These are phyloP conservation scores for Sericinus montela DNA, from an alignment of 2,888 invertebrate genomes.

Conservation along the genomic window DNA sequence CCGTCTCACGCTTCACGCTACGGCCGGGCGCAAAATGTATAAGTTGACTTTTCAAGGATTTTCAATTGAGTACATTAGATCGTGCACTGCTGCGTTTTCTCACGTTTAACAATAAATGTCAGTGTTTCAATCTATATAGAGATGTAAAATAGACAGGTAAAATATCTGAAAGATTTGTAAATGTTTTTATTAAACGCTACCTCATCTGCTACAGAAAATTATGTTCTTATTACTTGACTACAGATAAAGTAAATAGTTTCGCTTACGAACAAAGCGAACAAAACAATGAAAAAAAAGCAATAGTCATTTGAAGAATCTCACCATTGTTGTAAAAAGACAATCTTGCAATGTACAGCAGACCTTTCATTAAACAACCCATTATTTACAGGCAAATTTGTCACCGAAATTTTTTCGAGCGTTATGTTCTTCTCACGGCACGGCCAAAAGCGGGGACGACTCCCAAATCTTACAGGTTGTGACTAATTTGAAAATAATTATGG, in stretches of 20 bases:
- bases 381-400: slow-evolving; percentile 11
- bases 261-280: slow-evolving; percentile 7
- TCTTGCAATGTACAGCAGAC: background rate
- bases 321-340: slow-evolving; percentile 13
- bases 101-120: slow-evolving; percentile 22
- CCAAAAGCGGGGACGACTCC: slow-evolving; percentile 24
- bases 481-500: slow-evolving; percentile 72
- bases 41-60: slow-evolving; percentile 33
- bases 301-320: slow-evolving; percentile 17
- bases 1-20: slow-evolving; percentile 18
- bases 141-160: background rate
- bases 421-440: slow-evolving; percentile 26
- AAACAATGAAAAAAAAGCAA: slow-evolving; percentile 5
- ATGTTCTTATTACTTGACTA: background rate
- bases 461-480: slow-evolving; percentile 54
- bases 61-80: slow-evolving; percentile 15
- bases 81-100: slow-evolving; percentile 22
- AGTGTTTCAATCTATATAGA: slow-evolving; percentile 1
- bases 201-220: background rate
- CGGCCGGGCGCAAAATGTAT: slow-evolving; percentile 21
- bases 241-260: slow-evolving; percentile 4
- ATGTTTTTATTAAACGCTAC: too few species aligned
- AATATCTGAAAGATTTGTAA: background rate
- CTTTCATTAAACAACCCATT: slow-evolving; percentile 6
- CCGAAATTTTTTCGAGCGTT: slow-evolving; percentile 7